Base-by-base conservation (phyloP, 2,113 vertebrate species). In the Butorides virescens region DNA sequence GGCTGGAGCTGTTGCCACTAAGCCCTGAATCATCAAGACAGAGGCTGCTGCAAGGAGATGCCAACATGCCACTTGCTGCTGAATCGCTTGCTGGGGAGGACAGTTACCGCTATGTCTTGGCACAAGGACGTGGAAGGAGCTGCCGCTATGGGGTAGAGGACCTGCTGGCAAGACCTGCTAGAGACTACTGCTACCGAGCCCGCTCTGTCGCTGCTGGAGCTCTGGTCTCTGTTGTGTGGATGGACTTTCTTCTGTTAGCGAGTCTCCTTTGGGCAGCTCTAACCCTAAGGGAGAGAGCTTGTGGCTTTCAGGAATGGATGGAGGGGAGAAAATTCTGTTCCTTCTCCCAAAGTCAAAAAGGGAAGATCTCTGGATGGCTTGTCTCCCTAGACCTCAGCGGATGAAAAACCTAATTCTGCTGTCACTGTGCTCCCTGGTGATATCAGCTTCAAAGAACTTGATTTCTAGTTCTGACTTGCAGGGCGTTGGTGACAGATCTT, bases 11-110 rank as follows among this genome's bases (percentile, higher is more conserved):
- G 94, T 82, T 95, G 74, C 92, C 91, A 39, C 71, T 66, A 55
- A 90, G 94, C 77, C 71, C 74, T 14, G 67, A 87, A 50, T 82
- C 23, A 88, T 77, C 84, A 42, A 86, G 83, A 79, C 66, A 75
- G 75, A 96, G 89, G 95, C 91, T 97, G 74, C 94, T 92, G 86
- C 80, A 76, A 79, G 84, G 67, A 95, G 36, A 55, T 82, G 67
- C 73, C 84, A 90, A 82, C 62, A 16, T 34, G 81, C 89, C 52
- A 82, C 79, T 94, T 67, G 88, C 88, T 96, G 86, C 75, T 93
- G 92, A 80, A 74, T 88, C 3, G 23, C 88, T 93, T 85, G 77
- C 84, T 92, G 92, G 76, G 91, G 70, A 88, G 58, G 80, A 88
- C 92, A 78, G 74, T 85, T 95, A 78, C 49, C 1, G 1, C 84